Conservation (phyloP, 2,888 invertebrate species). For the Drosophila helvetica region DNA sequence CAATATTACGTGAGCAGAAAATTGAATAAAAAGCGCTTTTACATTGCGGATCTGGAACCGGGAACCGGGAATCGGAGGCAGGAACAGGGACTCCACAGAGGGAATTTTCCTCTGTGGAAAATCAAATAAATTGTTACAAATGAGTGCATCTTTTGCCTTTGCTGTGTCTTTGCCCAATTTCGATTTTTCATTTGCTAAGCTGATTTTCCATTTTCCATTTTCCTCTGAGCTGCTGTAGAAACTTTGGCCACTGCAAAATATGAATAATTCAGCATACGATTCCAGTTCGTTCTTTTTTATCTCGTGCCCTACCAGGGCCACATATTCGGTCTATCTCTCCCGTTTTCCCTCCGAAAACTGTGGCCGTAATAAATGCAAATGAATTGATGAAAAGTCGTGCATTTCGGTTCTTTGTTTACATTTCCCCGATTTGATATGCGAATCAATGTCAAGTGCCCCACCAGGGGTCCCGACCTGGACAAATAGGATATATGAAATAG, state of each 20-base stretch:
- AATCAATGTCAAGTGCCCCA: constrained; percentile 59
- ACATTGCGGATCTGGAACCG: too few relatives aligned
- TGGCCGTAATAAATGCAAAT: constrained; percentile 67
- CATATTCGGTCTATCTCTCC: constrained; percentile 3
- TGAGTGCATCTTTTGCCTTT: constrained; percentile 71
- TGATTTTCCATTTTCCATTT: constrained; percentile 52
- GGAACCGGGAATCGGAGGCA: constrained; percentile 23
- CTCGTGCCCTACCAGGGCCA: constrained; percentile 14
- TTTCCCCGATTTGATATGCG: constrained; percentile 58
- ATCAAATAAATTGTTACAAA: constrained; percentile 79
- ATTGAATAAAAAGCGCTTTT: constrained; percentile 78
- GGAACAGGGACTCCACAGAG: constrained; percentile 12
- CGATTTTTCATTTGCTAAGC: constrained; percentile 75
- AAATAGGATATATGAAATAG: constrained; percentile 25
- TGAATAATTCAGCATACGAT: constrained; percentile 72
- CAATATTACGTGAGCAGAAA: constrained; percentile 83
- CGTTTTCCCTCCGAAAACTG: constrained; percentile 10
- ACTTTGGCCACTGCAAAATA: constrained; percentile 56
- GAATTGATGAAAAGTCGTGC: constrained; percentile 68
- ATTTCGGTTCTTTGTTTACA: constrained; percentile 64
- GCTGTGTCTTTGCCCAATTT: constrained; percentile 39
- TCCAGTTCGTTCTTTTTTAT: constrained; percentile 39
- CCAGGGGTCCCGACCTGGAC: constrained; percentile 9
- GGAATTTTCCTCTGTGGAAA: constrained; percentile 48
- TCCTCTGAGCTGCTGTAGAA: constrained; percentile 19